Conservation (phyloP, 2,113 vertebrate genomes). For the Cochlearius cochlearius region DNA sequence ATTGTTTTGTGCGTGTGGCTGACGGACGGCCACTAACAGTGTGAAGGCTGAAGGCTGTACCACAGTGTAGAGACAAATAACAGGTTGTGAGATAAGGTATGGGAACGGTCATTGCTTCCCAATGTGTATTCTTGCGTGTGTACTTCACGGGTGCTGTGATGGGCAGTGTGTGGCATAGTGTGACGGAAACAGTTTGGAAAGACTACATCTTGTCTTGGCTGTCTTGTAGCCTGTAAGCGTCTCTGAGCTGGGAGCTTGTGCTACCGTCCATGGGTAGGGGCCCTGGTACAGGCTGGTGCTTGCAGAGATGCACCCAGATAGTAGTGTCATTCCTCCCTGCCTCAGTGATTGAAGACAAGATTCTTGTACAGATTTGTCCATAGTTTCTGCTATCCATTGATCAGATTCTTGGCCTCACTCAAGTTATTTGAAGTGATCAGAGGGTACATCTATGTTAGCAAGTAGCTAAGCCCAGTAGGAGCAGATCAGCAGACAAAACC, state of each 20-base stretch:
- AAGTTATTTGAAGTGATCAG: not conserved
- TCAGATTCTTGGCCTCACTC: not conserved
- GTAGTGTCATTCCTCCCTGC: not conserved
- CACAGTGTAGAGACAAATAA: not conserved
- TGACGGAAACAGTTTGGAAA: not conserved
- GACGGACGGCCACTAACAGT: not conserved
- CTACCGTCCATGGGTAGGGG: fast-evolving
- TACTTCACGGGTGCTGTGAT: not conserved
- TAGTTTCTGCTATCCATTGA: not conserved
- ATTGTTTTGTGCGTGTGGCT: not conserved
- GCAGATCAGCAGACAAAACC: not conserved
- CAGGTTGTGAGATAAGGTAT: not conserved
- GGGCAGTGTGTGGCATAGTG: not conserved
- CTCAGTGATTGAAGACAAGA: not conserved
- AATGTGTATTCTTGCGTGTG: not conserved
- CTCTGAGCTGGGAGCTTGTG: not conserved
- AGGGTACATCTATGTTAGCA: not conserved
- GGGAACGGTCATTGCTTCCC: not conserved
- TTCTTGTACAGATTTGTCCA: not conserved
- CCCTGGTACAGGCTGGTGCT: not conserved
- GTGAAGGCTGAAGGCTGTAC: not conserved
- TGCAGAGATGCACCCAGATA: not conserved
- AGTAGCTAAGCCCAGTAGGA: not conserved
- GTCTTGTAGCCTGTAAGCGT: fast-evolving
- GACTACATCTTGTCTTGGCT: not conserved